phyloP scores from a whole-genome alignment of 2,888 invertebrate genomes.

The Drosophila subsilvestris region DNA sequence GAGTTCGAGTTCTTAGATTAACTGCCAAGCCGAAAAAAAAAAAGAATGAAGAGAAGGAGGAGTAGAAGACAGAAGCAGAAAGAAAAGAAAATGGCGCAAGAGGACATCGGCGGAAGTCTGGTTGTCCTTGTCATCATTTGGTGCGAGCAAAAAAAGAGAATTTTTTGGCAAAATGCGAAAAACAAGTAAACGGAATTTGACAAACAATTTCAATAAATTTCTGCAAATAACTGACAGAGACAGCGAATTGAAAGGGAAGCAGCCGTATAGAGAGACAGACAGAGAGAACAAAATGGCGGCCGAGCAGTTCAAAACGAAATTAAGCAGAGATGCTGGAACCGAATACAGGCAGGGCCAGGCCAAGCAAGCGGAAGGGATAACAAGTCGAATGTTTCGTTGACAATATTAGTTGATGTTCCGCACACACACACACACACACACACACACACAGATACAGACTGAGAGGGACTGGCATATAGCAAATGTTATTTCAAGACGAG shows the following conservation, averaged over 20 bases:
- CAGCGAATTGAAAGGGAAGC: slow-evolving; percentile 24
- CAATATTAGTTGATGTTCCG: slow-evolving; percentile 74
- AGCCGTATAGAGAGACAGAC: slow-evolving; percentile 5
- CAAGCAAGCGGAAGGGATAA: slow-evolving; percentile 76
- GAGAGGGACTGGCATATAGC: slow-evolving; percentile 30
- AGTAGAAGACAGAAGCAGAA: slow-evolving; percentile 29
- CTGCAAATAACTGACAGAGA: slow-evolving; percentile 72
- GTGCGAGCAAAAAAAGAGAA: slow-evolving; percentile 40
- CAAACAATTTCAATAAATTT: slow-evolving; percentile 81
- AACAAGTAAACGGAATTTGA: slow-evolving; percentile 79
- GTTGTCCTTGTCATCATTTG: slow-evolving; percentile 47
- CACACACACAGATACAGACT: slow-evolving; percentile 1
- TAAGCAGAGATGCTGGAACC: slow-evolving; percentile 52
- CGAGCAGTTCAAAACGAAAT: slow-evolving; percentile 75
- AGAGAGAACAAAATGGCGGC: slow-evolving; percentile 66
- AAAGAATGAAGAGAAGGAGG: slow-evolving; percentile 4
- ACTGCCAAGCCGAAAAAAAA: slow-evolving; percentile 53
- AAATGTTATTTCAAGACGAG: slow-evolving; percentile 54
- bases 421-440: slow-evolving; percentile 39
- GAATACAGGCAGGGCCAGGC: slow-evolving; percentile 40
- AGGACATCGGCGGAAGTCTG: slow-evolving; percentile 65
- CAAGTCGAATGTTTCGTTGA: slow-evolving; percentile 76
- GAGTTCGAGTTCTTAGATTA: slow-evolving; percentile 66
- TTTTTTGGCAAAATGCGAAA: slow-evolving; percentile 70
- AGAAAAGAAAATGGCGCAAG: slow-evolving; percentile 54